Percentiles rank a stretch among this genome's conserved stretches.
Conservation (phyloP, 1,140 invertebrate genomes). For the Wasmannia auropunctata region DNA sequence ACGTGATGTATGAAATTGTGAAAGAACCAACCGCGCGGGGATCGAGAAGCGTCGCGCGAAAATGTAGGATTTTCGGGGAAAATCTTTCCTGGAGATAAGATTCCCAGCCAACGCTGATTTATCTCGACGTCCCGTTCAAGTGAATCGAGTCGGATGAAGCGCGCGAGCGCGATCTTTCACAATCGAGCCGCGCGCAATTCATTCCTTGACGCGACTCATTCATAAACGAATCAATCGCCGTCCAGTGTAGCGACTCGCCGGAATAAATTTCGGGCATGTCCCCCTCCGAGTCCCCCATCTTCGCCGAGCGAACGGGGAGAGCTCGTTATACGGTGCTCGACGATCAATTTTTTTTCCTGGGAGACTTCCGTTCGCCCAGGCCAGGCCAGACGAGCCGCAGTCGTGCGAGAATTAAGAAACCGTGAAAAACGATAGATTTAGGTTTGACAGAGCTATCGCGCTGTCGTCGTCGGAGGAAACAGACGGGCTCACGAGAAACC, state of each 20-base stretch:
- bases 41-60: not conserved
- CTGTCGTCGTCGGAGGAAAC: not conserved
- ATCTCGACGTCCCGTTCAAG: not conserved
- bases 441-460: slow-evolving; percentile 24
- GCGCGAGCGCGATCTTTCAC: not conserved
- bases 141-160: not conserved
- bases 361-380: not conserved
- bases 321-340: not conserved
- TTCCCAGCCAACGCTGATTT: not conserved
- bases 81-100: not conserved
- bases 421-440: slow-evolving; percentile 9
- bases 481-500: slow-evolving; percentile 26
- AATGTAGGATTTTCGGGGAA: not conserved
- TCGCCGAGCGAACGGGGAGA: not conserved
- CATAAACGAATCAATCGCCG: not conserved
- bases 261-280: not conserved
- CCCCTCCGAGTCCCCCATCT: not conserved
- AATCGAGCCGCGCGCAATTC: not conserved
- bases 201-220: slow-evolving; percentile 2
- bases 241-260: not conserved
- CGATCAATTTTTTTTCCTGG: not conserved
- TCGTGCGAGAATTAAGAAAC: not conserved
- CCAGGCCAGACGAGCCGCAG: not conserved
- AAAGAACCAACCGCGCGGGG: not conserved
- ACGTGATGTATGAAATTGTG: slow-evolving; percentile 45